Conservation (phyloP, 2,113 vertebrate genomes). For the Oryzias woworae region DNA sequence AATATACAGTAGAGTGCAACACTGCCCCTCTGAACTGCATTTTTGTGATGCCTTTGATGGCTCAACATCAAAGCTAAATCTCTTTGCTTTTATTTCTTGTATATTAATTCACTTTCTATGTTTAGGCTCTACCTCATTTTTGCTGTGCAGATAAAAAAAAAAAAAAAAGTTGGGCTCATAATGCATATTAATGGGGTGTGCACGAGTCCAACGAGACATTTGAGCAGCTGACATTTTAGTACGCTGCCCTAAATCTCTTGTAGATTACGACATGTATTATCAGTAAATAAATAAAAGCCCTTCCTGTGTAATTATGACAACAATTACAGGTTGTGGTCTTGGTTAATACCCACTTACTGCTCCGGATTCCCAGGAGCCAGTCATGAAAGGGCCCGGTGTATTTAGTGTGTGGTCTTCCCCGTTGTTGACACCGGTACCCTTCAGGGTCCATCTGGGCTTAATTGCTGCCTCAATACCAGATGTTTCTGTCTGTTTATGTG, state of each 20-base stretch:
- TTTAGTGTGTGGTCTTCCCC: conserved; percentile 55
- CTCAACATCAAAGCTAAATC: conserved; percentile 69
- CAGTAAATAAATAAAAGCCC: conserved; percentile 23
- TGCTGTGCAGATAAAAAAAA: conserved; percentile 10
- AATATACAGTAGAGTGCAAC: conserved; percentile 56
- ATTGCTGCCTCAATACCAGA: conserved; percentile 65
- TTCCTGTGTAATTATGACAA: conserved; percentile 44
- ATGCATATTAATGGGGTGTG: conserved; percentile 49
- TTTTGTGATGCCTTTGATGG: conserved; percentile 59
- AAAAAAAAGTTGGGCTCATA: conserved; percentile 18
- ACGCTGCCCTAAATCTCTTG: conserved; percentile 48
- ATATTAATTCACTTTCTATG: conserved; percentile 65
- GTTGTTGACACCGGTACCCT: conserved; percentile 44
- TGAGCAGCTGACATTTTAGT: conserved; percentile 22
- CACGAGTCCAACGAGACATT: conserved; percentile 8
- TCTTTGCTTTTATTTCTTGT: conserved; percentile 63
- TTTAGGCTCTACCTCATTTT: conserved; percentile 56
- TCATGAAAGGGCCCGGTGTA: conserved; percentile 7
- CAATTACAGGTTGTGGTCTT: conserved; percentile 52
- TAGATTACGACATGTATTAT: conserved; percentile 31
- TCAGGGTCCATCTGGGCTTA: conserved; percentile 52
- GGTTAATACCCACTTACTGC: conserved; percentile 42
- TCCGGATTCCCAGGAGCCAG: conserved; percentile 39
- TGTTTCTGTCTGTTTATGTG: conserved; percentile 37
- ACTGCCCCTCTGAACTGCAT: conserved; percentile 54